Conservation (phyloP, 2,888 invertebrate genomes). For the Callyntrura guangdongensis region DNA sequence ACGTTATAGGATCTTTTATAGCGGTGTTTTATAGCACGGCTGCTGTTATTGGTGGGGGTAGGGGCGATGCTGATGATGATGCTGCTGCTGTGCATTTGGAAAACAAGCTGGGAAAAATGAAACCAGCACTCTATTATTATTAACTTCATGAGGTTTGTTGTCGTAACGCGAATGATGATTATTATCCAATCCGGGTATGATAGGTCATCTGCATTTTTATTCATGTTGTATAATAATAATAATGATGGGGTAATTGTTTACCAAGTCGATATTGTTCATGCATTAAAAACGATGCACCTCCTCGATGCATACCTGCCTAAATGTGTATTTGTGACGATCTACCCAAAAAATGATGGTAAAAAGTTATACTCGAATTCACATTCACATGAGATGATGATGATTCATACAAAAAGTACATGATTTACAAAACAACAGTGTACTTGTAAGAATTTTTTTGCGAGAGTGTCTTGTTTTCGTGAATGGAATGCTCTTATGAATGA, state of each 20-base stretch:
- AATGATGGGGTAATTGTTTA: slow-evolving; percentile 70
- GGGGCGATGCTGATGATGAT: background rate
- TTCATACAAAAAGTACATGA: background rate
- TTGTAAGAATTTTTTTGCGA: slow-evolving; percentile 32
- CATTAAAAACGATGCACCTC: slow-evolving; percentile 36
- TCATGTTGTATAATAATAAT: slow-evolving; percentile 55
- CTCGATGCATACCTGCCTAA: background rate
- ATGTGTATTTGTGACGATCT: background rate
- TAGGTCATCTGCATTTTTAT: slow-evolving; percentile 69
- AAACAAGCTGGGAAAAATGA: slow-evolving; percentile 60
- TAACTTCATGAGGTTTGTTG: slow-evolving; percentile 52
- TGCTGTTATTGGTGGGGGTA: background rate
- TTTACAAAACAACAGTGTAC: no score
- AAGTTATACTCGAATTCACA: background rate
- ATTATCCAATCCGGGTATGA: slow-evolving; percentile 73
- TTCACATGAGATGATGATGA: background rate
- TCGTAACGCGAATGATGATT: slow-evolving; percentile 64
- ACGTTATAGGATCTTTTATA: background rate
- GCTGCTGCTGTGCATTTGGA: slow-evolving; percentile 47
- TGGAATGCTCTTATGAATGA: slow-evolving; percentile 64
- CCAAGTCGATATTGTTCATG: slow-evolving; percentile 58
- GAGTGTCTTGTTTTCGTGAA: slow-evolving; percentile 57
- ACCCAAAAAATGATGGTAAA: background rate
- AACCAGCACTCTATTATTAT: slow-evolving; percentile 66
- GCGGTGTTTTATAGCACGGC: background rate